Percentiles rank a stretch among this genome's conserved stretches.
Conservation (phyloP, 2,888 invertebrate species). For the Caenorhabditis panamensis region DNA sequence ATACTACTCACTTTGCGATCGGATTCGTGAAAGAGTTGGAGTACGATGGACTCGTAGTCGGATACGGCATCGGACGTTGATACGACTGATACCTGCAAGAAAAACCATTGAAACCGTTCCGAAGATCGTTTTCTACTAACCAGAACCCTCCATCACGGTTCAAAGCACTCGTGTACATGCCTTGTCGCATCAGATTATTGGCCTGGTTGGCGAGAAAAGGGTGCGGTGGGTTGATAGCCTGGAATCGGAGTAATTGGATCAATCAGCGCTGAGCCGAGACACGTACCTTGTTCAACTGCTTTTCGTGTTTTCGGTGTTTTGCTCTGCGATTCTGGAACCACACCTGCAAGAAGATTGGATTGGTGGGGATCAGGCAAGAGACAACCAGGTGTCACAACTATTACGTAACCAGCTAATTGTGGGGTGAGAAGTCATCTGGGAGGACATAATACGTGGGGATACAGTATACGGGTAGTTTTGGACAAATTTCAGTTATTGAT, state of each 20-base stretch:
- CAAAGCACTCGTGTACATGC: conserved; percentile 67
- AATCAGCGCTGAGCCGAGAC: not conserved
- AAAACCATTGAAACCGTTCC: no score
- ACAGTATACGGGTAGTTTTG: not conserved
- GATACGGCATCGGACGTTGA: conserved; percentile 78
- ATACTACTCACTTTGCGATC: conserved; percentile 73
- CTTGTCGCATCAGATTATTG: conserved; percentile 67
- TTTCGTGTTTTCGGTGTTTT: conserved; percentile 81
- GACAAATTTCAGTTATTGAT: no score
- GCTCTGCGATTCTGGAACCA: conserved; percentile 82
- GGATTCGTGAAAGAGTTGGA: conserved; percentile 71
- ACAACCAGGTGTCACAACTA: conserved; percentile 55
- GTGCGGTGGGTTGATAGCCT: conserved; percentile 67
- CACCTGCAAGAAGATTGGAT: conserved; percentile 74
- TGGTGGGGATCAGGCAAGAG: conserved; percentile 8
- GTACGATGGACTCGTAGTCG: conserved; percentile 75
- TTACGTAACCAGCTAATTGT: conserved; percentile 41
- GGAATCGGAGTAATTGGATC: conserved; percentile 3
- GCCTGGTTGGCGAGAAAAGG: conserved; percentile 65
- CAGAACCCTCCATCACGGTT: conserved; percentile 67
- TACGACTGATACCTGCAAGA: conserved; percentile 72
- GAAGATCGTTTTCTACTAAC: conserved; percentile 4
- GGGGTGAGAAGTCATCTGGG: conserved; percentile 26
- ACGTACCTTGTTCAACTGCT: conserved; percentile 79
- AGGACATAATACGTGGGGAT: conserved; percentile 17